These are phyloP conservation scores for Echeneis naucrates DNA, from an alignment of 2,797 vertebrate species.

Conservation along the genomic window DNA sequence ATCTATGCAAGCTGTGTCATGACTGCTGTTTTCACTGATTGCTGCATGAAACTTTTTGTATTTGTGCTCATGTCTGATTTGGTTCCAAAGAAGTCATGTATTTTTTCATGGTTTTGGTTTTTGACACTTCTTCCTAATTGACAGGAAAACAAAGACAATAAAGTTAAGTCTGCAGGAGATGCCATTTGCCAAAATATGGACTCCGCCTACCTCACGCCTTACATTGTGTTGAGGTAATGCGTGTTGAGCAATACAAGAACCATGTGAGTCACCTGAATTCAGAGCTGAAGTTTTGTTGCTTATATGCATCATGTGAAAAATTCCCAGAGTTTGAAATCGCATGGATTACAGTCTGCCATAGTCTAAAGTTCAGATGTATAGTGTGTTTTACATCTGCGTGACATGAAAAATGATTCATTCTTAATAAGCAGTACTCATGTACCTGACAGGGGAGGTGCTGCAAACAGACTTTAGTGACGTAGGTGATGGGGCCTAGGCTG, in stretches of 20 bases:
- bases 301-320: constrained; percentile 49
- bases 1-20: constrained; percentile 50
- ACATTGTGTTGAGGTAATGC: constrained; percentile 52
- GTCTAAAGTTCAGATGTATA: constrained; percentile 27
- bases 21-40: constrained; percentile 51
- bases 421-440: constrained; percentile 24
- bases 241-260: constrained; percentile 60
- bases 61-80: constrained; percentile 32
- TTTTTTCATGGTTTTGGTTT: constrained; percentile 20
- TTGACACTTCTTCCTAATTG: constrained; percentile 7
- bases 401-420: constrained; percentile 17
- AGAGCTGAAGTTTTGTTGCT: constrained; percentile 27
- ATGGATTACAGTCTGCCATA: constrained; percentile 19
- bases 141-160: constrained; percentile 21
- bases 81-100: neutral
- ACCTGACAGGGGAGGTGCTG: constrained; percentile 97
- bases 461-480: constrained; percentile 91
- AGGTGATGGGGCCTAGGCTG: constrained; percentile 87
- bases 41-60: constrained; percentile 22
- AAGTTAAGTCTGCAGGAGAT: neutral
- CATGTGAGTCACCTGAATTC: constrained; percentile 64
- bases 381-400: neutral
- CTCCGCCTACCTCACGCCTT: constrained; percentile 49
- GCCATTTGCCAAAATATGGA: constrained; percentile 10
- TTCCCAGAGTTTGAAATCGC: constrained; percentile 52